Percentiles rank a stretch among this genome's conserved stretches.
Conservation (phyloP, 2,888 invertebrate genomes). For the Lottia gigantea region DNA sequence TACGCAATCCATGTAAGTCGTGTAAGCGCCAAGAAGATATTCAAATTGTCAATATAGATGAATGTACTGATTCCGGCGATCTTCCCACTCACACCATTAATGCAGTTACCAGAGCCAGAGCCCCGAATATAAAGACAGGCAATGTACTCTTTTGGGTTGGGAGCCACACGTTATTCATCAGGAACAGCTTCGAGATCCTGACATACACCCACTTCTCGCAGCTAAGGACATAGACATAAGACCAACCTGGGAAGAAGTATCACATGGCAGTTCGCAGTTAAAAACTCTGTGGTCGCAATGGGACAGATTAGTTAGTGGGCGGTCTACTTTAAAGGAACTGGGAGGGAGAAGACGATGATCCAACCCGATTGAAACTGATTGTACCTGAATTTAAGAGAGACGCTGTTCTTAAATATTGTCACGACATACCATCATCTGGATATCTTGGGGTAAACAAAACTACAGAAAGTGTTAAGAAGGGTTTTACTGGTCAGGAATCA, state of each 20-base stretch:
- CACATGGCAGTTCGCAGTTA: slow-evolving; percentile 6
- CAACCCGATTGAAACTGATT: not conserved
- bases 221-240: no score
- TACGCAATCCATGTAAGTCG: slow-evolving; percentile 3
- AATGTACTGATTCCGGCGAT: no score
- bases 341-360: slow-evolving; percentile 17
- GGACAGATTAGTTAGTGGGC: slow-evolving; percentile 29
- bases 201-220: no score
- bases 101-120: no score
- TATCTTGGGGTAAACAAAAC: not conserved
- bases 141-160: no score
- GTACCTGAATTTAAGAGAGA: not conserved
- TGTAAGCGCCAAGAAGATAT: slow-evolving; percentile 4
- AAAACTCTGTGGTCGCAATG: slow-evolving; percentile 35
- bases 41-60: no score
- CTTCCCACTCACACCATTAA: no score
- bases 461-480: no score
- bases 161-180: no score
- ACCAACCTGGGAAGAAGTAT: slow-evolving; percentile 24
- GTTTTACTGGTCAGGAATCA: no score
- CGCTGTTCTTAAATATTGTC: not conserved
- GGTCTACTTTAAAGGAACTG: slow-evolving; percentile 31
- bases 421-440: not conserved
- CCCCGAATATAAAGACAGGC: no score
- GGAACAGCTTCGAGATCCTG: no score